A percentile compares a stretch with the other conserved stretches of the same genome.
Conservation (phyloP, 2,888 invertebrate genomes). For the Glyphotaelius pellucidus region DNA sequence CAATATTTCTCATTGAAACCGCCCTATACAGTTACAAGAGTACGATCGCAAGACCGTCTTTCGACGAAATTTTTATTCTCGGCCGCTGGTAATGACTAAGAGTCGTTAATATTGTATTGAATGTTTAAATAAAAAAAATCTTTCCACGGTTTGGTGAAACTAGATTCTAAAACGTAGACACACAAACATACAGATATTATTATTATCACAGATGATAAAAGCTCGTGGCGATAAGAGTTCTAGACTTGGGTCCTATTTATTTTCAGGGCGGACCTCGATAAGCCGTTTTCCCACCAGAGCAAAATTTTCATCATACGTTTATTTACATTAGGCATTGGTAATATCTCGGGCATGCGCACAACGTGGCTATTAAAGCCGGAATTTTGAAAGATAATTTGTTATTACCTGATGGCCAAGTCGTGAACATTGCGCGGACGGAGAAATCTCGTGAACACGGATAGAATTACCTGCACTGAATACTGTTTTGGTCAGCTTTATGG, state of each 20-base stretch:
- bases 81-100: too few relatives aligned
- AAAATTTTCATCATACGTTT: slow-evolving; percentile 23
- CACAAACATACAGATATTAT: neutral
- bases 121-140: too few relatives aligned
- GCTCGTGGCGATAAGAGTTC: neutral
- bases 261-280: neutral
- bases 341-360: slow-evolving; percentile 40
- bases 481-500: slow-evolving; percentile 4
- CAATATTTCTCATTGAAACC: too few relatives aligned
- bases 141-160: too few relatives aligned
- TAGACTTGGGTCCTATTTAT: neutral
- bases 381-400: slow-evolving; percentile 40
- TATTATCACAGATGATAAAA: neutral
- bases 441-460: slow-evolving; percentile 30
- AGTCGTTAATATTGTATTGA: too few relatives aligned
- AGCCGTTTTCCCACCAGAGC: slow-evolving; percentile 21
- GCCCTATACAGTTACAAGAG: too few relatives aligned
- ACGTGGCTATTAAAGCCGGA: slow-evolving; percentile 19
- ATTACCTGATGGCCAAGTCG: slow-evolving; percentile 35
- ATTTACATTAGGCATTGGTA: slow-evolving; percentile 42
- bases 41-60: too few relatives aligned
- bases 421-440: slow-evolving; percentile 19
- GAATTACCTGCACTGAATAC: slow-evolving; percentile 13
- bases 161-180: too few relatives aligned
- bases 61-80: too few relatives aligned